A percentile compares a stretch with the other conserved stretches of the same genome.
Evolutionary conservation across 2,888 invertebrate species (phyloP).

Genomic region (Andrena flavipes): DNA sequence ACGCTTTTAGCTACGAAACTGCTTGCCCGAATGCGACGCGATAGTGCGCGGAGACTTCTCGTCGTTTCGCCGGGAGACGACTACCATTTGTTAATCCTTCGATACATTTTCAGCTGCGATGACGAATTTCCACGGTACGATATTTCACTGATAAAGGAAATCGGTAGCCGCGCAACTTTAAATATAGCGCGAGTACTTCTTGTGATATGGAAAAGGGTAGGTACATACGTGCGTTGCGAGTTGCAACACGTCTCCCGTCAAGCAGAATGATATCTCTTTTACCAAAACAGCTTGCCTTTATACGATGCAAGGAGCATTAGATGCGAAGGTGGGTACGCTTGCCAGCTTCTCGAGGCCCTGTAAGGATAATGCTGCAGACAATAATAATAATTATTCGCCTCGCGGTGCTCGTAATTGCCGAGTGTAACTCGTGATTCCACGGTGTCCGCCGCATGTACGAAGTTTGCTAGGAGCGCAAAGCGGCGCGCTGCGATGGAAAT

Average conservation of each 20-base stretch:
- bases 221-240: background rate
- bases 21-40: background rate
- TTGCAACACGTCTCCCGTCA: background rate
- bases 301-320: background rate
- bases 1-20: conserved; percentile 20
- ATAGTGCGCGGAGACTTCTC: background rate
- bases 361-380: conserved; percentile 64
- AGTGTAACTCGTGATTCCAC: conserved; percentile 64
- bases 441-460: conserved; percentile 66
- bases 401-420: conserved; percentile 67
- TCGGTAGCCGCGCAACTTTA: too few species aligned
- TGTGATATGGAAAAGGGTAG: too few species aligned
- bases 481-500: conserved; percentile 51
- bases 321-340: conserved; percentile 15
- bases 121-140: background rate
- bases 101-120: background rate
- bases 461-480: conserved; percentile 38
- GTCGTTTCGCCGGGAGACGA: too few species aligned
- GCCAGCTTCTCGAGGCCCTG: conserved; percentile 32
- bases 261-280: conserved; percentile 3
- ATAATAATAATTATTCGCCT: conserved; percentile 70
- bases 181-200: too few species aligned
- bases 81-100: background rate
- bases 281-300: conserved; percentile 24
- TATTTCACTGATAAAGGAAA: background rate